Conservation (phyloP, 2,113 vertebrate species). For the Datnioides undecimradiatus region DNA sequence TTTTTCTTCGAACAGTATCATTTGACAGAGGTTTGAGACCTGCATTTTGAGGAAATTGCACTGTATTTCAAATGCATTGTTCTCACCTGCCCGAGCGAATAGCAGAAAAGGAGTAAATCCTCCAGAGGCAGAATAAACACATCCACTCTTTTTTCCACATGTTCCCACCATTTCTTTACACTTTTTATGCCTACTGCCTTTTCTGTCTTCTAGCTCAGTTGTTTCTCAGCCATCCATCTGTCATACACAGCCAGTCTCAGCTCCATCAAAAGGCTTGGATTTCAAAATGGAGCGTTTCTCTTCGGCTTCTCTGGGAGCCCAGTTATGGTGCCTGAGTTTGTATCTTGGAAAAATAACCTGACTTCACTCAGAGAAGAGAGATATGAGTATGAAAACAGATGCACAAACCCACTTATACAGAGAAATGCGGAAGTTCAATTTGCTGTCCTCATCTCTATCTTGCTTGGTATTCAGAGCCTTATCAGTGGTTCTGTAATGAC, state of each 20-base stretch:
- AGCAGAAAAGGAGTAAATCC: slow-evolving; percentile 24
- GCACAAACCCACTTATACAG: slow-evolving; percentile 28
- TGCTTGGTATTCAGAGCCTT: slow-evolving; percentile 36
- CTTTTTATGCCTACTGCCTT: slow-evolving; percentile 4
- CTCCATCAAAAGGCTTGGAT: slow-evolving; percentile 78
- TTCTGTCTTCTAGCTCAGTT: slow-evolving; percentile 37
- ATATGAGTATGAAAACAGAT: slow-evolving; percentile 21
- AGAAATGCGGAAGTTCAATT: slow-evolving; percentile 49
- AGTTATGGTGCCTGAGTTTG: slow-evolving; percentile 37
- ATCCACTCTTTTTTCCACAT: background rate
- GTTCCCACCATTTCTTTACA: slow-evolving; percentile 7
- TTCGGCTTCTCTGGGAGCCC: slow-evolving; percentile 39
- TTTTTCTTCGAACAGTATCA: slow-evolving; percentile 13
- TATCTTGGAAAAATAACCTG: slow-evolving; percentile 18
- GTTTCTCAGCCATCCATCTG: slow-evolving; percentile 64
- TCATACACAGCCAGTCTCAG: slow-evolving; percentile 59
- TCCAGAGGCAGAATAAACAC: slow-evolving; percentile 16
- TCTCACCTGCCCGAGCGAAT: slow-evolving; percentile 12
- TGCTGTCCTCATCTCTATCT: slow-evolving; percentile 31
- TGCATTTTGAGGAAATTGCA: slow-evolving; percentile 17
- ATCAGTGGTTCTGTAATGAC: slow-evolving; percentile 47
- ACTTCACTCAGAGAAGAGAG: slow-evolving; percentile 38
- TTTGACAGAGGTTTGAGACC: slow-evolving; percentile 15
- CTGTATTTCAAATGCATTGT: slow-evolving; percentile 25
- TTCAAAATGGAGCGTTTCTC: slow-evolving; percentile 76